phyloP scores from a whole-genome alignment of 2,113 vertebrate species.

The Ranitomeya variabilis region DNA sequence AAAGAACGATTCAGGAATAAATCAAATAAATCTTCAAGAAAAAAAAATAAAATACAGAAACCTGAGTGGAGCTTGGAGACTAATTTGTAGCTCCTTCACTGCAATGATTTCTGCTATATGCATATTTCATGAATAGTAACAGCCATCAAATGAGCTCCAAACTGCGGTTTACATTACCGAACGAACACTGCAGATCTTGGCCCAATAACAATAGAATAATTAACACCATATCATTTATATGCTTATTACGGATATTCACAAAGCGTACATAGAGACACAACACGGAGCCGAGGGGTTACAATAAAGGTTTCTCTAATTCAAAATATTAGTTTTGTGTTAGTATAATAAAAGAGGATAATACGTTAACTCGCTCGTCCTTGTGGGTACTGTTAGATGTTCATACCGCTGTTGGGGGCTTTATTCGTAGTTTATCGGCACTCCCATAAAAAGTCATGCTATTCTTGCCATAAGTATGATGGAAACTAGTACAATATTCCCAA shows the following conservation, averaged over 20 bases:
- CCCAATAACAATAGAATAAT: neutral
- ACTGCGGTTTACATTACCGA: neutral
- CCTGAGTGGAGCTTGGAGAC: slow-evolving; percentile 2
- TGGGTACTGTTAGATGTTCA: neutral
- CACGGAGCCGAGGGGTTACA: neutral
- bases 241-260: neutral
- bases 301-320: neutral
- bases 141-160: neutral
- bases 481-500: neutral
- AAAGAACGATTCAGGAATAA: neutral
- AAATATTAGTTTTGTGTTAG: neutral
- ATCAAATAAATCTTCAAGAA: neutral
- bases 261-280: neutral
- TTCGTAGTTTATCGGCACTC: too few species aligned
- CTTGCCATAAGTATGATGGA: neutral
- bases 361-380: too few species aligned
- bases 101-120: neutral
- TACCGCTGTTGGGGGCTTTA: too few species aligned
- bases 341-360: neutral
- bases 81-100: slow-evolving; percentile 20
- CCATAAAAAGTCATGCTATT: neutral
- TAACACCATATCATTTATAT: neutral
- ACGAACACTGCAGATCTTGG: neutral
- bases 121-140: slow-evolving; percentile 5
- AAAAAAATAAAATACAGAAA: neutral